phyloP scores from a whole-genome alignment of 2,888 invertebrate species.

The Drosophila stalkeri region DNA sequence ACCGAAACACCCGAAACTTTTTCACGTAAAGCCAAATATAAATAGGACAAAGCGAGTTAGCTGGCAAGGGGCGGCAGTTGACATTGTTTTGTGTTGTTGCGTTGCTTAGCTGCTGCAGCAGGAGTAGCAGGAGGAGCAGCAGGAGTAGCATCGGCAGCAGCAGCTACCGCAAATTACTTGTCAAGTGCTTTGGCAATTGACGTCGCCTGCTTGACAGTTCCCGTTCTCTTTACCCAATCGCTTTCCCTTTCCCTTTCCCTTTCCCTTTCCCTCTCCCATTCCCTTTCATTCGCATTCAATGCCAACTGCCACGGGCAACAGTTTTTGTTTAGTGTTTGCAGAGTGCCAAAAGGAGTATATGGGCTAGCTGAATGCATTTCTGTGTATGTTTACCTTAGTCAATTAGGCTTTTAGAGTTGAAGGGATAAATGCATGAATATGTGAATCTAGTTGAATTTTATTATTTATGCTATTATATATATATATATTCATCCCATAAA shows the following conservation, averaged over 20 bases:
- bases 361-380: background rate
- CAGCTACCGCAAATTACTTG: conserved; percentile 56
- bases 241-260: background rate
- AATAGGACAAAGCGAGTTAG: conserved; percentile 28
- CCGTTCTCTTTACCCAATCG: background rate
- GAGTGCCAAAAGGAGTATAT: background rate
- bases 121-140: conserved; percentile 35
- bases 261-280: conserved; percentile 1
- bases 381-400: background rate
- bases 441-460: too few species aligned
- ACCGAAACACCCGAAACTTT: conserved; percentile 39
- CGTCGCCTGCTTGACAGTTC: conserved; percentile 38
- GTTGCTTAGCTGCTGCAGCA: conserved; percentile 45
- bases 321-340: conserved; percentile 21
- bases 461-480: too few species aligned
- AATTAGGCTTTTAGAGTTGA: background rate
- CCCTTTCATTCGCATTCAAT: background rate
- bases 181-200: conserved; percentile 52
- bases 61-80: background rate
- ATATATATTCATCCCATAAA: too few species aligned
- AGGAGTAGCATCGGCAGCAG: conserved; percentile 28
- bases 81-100: conserved; percentile 47
- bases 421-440: background rate
- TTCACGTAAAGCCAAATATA: conserved; percentile 37
- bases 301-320: conserved; percentile 37